phyloP scores from a whole-genome alignment of 1,140 invertebrate genomes.

The Aphelinus certus region DNA sequence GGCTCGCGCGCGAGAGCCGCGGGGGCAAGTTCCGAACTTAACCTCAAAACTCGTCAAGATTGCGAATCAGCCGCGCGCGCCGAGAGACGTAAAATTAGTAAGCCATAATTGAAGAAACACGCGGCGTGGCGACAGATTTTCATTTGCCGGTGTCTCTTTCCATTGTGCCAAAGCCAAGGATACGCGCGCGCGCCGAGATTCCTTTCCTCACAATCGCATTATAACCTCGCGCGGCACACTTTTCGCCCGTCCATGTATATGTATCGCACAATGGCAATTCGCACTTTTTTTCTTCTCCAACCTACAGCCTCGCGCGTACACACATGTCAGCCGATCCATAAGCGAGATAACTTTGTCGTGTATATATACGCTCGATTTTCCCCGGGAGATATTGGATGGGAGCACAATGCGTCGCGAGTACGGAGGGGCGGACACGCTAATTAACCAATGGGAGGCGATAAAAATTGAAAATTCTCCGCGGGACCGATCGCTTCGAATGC shows the following conservation, averaged over 20 bases:
- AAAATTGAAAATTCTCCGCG: not conserved
- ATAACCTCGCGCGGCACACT: conserved; percentile 1
- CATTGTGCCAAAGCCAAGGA: not conserved
- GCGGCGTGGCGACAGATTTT: not conserved
- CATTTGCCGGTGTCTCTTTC: not conserved
- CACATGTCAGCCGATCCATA: not conserved
- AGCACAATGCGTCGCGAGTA: not conserved
- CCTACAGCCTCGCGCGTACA: not conserved
- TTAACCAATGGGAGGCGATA: not conserved
- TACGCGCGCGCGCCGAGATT: too few relatives aligned
- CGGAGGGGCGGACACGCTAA: not conserved
- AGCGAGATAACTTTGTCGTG: conserved; percentile 6
- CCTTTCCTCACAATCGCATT: not conserved
- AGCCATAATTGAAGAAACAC: too few relatives aligned
- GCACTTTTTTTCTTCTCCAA: not conserved
- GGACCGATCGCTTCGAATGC: too few relatives aligned
- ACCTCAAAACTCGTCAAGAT: too few relatives aligned
- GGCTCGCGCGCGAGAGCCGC: too few relatives aligned
- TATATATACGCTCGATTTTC: not conserved
- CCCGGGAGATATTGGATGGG: not conserved
- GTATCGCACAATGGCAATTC: conserved; percentile 5
- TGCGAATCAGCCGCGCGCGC: too few relatives aligned
- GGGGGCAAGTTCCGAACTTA: too few relatives aligned
- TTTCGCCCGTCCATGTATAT: not conserved
- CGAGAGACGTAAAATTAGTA: too few relatives aligned